Percentiles rank a stretch among this genome's conserved stretches.
Conservation (phyloP, 2,888 invertebrate species). For the Drosophila glabriapex region DNA sequence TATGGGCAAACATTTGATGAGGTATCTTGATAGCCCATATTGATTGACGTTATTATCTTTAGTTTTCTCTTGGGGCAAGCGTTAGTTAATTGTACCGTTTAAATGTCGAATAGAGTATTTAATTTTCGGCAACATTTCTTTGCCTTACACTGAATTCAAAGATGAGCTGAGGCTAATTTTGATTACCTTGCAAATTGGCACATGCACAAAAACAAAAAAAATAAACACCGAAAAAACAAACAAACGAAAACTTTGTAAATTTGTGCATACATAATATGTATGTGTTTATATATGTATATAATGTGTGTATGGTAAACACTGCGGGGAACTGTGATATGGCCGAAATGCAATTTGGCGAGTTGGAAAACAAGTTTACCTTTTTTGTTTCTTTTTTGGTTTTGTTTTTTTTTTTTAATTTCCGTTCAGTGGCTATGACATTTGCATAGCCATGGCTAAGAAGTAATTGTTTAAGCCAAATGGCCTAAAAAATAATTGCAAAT, state of each 20-base stretch:
- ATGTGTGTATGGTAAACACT: slow-evolving; percentile 30
- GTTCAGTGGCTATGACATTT: slow-evolving; percentile 63
- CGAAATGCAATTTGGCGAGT: slow-evolving; percentile 60
- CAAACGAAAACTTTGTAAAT: neutral
- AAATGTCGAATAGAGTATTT: slow-evolving; percentile 12
- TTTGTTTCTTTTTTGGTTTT: slow-evolving; percentile 29
- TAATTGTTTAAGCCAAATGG: slow-evolving; percentile 9
- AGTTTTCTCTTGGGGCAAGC: neutral
- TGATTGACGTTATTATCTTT: neutral
- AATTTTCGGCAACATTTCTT: neutral
- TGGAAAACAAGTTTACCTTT: slow-evolving; percentile 72
- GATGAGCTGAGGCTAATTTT: slow-evolving; percentile 31
- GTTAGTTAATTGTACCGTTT: neutral
- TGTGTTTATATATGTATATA: slow-evolving; percentile 1
- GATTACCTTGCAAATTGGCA: slow-evolving; percentile 44
- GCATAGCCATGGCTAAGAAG: slow-evolving; percentile 50
- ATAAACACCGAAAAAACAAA: slow-evolving; percentile 10
- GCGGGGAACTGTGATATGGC: slow-evolving; percentile 5
- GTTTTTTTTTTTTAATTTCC: slow-evolving; percentile 49
- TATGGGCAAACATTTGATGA: neutral
- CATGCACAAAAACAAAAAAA: slow-evolving; percentile 16
- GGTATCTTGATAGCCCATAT: neutral
- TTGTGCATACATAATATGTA: neutral
- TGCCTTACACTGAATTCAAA: slow-evolving; percentile 21
- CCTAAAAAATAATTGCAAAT: slow-evolving; percentile 25